These are phyloP conservation scores for Chalcis sispes DNA, from an alignment of 2,888 invertebrate genomes.

Conservation along the genomic window DNA sequence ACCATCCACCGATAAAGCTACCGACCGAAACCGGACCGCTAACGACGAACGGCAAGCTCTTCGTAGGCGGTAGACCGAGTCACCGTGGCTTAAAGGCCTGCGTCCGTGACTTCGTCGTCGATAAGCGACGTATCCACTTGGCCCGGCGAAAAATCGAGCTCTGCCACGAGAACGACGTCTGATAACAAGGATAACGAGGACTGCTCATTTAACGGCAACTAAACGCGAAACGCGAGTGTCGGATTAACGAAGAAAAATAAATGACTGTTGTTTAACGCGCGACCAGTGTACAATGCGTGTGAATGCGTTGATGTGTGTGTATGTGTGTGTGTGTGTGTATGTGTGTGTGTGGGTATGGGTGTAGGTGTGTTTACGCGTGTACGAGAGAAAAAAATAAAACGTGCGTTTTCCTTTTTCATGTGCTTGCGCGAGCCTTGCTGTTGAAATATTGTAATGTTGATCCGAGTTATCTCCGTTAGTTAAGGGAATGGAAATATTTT, in stretches of 20 bases:
- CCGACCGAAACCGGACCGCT: slow-evolving; percentile 68
- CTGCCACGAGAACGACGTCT: slow-evolving; percentile 75
- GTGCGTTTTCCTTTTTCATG: no score
- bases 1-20: slow-evolving; percentile 66
- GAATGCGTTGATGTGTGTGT: neutral
- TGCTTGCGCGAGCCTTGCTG: slow-evolving; percentile 21
- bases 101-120: slow-evolving; percentile 72
- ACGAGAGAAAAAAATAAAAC: no score
- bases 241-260: neutral
- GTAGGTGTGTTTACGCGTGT: no score
- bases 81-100: slow-evolving; percentile 72
- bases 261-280: neutral
- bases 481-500: no score
- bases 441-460: neutral
- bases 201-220: no score
- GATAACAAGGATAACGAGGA: slow-evolving; percentile 62
- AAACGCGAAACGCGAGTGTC: no score
- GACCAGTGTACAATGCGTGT: no score
- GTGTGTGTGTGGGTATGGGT: no score
- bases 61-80: slow-evolving; percentile 73
- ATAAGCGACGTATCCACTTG: slow-evolving; percentile 71
- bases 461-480: no score
- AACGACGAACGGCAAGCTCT: slow-evolving; percentile 73
- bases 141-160: slow-evolving; percentile 72
- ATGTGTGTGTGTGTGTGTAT: no score